Base-by-base conservation (phyloP, 2,888 invertebrate species). In the Chironomus riparius region DNA sequence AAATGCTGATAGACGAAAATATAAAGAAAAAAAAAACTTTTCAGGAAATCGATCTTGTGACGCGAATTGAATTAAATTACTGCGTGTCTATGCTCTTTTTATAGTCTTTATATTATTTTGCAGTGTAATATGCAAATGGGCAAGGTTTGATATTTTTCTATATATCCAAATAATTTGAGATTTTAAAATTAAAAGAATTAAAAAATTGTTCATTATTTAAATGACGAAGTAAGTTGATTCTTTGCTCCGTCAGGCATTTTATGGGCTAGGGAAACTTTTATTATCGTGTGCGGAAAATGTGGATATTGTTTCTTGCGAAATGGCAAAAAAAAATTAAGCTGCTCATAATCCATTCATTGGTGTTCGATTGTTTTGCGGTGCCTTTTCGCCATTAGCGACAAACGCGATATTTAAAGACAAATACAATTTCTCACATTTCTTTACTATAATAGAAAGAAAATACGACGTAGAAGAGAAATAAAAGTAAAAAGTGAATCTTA, bases 11-110 rank as follows among this genome's bases (percentile, higher is more conserved):
- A 65, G 65, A 65, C 22, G 22, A 65, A 65, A 18, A 56, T 15
- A 56, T 56, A 18, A 1, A 56, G 7, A 15, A 15, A 56, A 56
- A 62, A 56, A 56, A 56, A 56, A 18, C 7, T 56, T 4, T 65
- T 65, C 65, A 65, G 65, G 65, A 65, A 65, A 65, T 65, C 65
- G 65, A 65, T 65, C 65, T 65, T 65, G 65, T 65, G 65, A 65
- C 65, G 65, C 65, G 65, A 22, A 65, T 65, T 22, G 24, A 65
- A 65, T 65, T 65, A 21, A 65, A 65, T 65, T 65, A 65, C 65
- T 65, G 65, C 65, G 24, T 65, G 65, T 24, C 38, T 65, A 13
- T 65, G 56, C 56, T 15, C 15, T 56, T 56, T 50, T 56, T 56
- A 15, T 18, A 56, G 18, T 56, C 15, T 38, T 38, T 38, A 38